Base-by-base conservation (phyloP, 2,888 invertebrate species). In the Deroplatys truncata region DNA sequence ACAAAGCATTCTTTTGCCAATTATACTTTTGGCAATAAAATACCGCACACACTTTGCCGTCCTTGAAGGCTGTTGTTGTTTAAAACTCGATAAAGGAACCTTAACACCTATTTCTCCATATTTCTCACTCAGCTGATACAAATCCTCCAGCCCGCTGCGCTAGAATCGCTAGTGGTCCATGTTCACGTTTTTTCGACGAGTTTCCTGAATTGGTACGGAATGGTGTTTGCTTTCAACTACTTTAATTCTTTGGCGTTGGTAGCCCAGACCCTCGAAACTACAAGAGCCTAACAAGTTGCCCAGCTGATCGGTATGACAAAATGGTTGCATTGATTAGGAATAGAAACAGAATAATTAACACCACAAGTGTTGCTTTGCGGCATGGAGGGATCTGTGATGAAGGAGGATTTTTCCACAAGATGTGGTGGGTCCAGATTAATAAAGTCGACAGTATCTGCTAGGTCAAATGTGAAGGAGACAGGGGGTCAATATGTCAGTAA, bases 231-330 rank as follows among this genome's bases (percentile, higher is more conserved):
- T n/a, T 20, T 20, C 56, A 72, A 72, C 56, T 20, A 72, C 20
- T 72, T 72, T 72, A 3, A 20, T 72, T 72, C 20, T 72, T 72
- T 16, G 56, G 25, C 16, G 56, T 72, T 72, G 56, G 56, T 5
- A 72, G 13, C 43, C 43, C 43, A 43, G 43, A 0, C 10, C 13
- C 43, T 72, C 9, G 25, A 72, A 25, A 25, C 56, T 72, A 25
- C 5, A 16, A 72, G 56, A 20, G 1, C 56, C 85, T 88, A 88
- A 85, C 88, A 88, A 89, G 89, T 88, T 88, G 90, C 88, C 85
- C 90, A 90, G 90, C 90, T 90, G 90, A 90, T 90, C 88, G 89
- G 86, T 31, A 90, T 90, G 90, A 90, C 90, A 90, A 90, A 88
- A 90, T 90, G 90, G 90, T 90, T 86, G 90, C 88, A 86, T 49